Conservation (phyloP, 2,888 invertebrate species). For the Drosophila kanekoi region DNA sequence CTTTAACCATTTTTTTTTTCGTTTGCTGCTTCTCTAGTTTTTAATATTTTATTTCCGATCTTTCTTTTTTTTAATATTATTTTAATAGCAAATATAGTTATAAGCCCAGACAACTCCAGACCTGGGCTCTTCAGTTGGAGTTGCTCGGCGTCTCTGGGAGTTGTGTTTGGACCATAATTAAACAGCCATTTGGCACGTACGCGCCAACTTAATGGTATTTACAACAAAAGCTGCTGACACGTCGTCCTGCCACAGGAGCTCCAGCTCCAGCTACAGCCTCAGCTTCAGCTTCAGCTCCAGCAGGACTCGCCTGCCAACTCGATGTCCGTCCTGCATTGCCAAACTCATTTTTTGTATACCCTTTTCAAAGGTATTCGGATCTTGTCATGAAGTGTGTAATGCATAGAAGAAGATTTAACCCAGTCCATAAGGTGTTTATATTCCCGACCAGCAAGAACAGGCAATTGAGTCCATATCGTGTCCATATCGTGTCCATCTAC, state of each 20-base stretch:
- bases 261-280: conserved; percentile 1
- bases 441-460: too few relatives aligned
- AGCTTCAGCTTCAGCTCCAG: conserved; percentile 2
- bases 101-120: conserved; percentile 11
- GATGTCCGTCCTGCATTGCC: conserved; percentile 20
- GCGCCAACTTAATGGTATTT: conserved; percentile 71
- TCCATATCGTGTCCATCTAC: too few relatives aligned
- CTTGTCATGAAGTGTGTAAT: too few relatives aligned
- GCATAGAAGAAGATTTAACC: too few relatives aligned
- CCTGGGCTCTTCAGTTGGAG: conserved; percentile 18
- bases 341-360: conserved; percentile 19
- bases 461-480: too few relatives aligned
- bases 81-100: conserved; percentile 24
- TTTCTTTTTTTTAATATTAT: conserved; percentile 17
- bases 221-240: conserved; percentile 68
- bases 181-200: conserved; percentile 78
- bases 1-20: conserved; percentile 7
- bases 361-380: too few relatives aligned
- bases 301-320: conserved; percentile 14
- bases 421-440: too few relatives aligned
- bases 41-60: conserved; percentile 12
- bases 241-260: conserved; percentile 26
- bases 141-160: conserved; percentile 2
- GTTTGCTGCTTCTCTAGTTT: conserved; percentile 10
- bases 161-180: conserved; percentile 58